Evolutionary conservation across 2,888 invertebrate genomes (phyloP), one percentile per base, ranked within the genome.

Genomic region (Lysandra bellargus): DNA sequence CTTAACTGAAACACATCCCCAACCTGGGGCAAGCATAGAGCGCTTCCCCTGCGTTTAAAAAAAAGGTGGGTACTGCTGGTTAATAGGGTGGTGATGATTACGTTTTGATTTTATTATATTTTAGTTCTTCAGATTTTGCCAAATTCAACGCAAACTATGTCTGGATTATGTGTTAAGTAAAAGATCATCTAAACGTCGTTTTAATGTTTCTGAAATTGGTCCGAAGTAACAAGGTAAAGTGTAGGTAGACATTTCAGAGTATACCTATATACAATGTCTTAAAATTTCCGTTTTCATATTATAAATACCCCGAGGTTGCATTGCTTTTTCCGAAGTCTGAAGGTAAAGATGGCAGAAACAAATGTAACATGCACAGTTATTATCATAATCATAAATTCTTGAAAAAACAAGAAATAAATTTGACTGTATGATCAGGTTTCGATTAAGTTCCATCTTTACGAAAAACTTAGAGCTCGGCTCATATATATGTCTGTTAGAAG

Each of bases 311-410:
- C 40, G 7, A 74, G 44, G 64, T 64, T 64, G 30, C 30, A 64
- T 64, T 30, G 64, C 30, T 12, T 64, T 64, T 64, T 64, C 64
- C 64, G 64, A 30, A 30, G 64, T 64, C 64, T 64, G 64, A 64
- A 64, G 64, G 64, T 30, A 64, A 64, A 64, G 30, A 30, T 64
- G 30, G 30, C 7, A 30, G 64, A 64, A 64, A 12, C 64, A 30
- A 64, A 30, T 64, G 64, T 9, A 30, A 64, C 64, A 64, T 30
- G 23, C 57, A 57, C 17, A 57, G 17, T 17, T 57, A 57, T 57
- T 57, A 57, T 57, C 17, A 57, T 57, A 57, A 57, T 57, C 57
- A 57, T 57, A 57, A 57, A 57, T 17, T 57, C 14, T 57, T 57
- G 57, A 3, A 57, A 17, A 17, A 57, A 57, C 57, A 57, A 57